These are phyloP conservation scores for Sinelater perroti DNA, from an alignment of 2,888 invertebrate genomes.

Conservation along the genomic window DNA sequence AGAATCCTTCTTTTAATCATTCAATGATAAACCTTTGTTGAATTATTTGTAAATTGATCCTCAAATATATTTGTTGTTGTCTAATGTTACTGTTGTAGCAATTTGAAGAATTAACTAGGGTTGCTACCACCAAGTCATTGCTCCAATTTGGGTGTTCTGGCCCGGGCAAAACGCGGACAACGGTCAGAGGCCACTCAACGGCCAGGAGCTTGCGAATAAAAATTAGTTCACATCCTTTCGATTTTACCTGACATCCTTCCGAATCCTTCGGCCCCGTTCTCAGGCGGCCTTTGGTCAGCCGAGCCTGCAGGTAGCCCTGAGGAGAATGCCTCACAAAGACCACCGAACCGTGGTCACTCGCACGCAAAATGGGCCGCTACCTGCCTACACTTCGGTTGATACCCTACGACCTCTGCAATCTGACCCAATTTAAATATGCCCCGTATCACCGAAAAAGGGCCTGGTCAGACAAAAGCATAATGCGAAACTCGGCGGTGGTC, in stretches of 20 bases:
- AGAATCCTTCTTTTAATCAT: no score
- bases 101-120: no score
- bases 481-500: constrained; percentile 41
- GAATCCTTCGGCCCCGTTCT: constrained; percentile 41
- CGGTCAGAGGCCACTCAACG: constrained; percentile 37
- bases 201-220: constrained; percentile 30
- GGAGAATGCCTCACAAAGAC: constrained; percentile 40
- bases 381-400: constrained; percentile 52
- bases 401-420: constrained; percentile 52
- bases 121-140: no score
- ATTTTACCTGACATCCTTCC: constrained; percentile 36
- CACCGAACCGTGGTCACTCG: constrained; percentile 45
- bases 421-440: constrained; percentile 54
- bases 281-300: constrained; percentile 42
- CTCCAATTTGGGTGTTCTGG: no score
- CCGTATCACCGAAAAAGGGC: constrained; percentile 46
- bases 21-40: no score
- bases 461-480: constrained; percentile 45
- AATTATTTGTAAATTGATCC: no score
- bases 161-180: constrained; percentile 15
- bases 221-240: constrained; percentile 39
- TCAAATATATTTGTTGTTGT: no score
- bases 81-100: no score
- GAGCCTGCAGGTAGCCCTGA: constrained; percentile 41
- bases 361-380: constrained; percentile 27